Evolutionary conservation across 2,113 vertebrate species (phyloP).

Genomic region (Coptodon rendalli): DNA sequence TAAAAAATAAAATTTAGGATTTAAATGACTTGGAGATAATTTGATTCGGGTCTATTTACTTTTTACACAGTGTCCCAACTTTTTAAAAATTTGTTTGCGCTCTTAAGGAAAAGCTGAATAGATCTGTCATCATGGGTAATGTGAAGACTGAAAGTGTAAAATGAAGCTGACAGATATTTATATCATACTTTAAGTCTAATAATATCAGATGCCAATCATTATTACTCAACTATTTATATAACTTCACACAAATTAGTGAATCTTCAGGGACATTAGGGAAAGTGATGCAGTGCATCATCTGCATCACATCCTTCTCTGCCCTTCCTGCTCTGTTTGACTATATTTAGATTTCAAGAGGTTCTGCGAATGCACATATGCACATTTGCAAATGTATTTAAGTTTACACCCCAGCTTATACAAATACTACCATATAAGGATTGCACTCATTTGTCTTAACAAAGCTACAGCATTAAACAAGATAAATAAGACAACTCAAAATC

Average conservation of each 20-base stretch:
- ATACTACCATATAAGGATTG: not conserved
- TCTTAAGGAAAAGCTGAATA: not conserved
- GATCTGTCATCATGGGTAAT: not conserved
- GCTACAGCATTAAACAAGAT: conserved; percentile 1
- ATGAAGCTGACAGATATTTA: conserved; percentile 15
- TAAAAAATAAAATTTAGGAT: not conserved
- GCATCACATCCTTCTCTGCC: not conserved
- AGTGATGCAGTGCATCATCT: not conserved
- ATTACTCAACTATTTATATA: not conserved
- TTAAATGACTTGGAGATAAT: not conserved
- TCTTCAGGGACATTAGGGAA: not conserved
- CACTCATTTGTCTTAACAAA: not conserved
- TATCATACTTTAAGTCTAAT: conserved; percentile 19
- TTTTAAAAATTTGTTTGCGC: not conserved
- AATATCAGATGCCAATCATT: conserved; percentile 16
- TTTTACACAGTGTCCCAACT: not conserved
- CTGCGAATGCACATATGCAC: not conserved
- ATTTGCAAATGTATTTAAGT: not conserved
- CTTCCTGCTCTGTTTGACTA: not conserved
- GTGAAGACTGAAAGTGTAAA: not conserved
- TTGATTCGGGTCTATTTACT: not conserved
- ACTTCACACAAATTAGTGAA: not conserved
- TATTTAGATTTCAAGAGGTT: not conserved
- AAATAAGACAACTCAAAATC: not conserved
- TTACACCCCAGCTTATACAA: not conserved